phyloP scores from a whole-genome alignment of 2,797 vertebrate genomes.

The Sciaenops ocellatus region DNA sequence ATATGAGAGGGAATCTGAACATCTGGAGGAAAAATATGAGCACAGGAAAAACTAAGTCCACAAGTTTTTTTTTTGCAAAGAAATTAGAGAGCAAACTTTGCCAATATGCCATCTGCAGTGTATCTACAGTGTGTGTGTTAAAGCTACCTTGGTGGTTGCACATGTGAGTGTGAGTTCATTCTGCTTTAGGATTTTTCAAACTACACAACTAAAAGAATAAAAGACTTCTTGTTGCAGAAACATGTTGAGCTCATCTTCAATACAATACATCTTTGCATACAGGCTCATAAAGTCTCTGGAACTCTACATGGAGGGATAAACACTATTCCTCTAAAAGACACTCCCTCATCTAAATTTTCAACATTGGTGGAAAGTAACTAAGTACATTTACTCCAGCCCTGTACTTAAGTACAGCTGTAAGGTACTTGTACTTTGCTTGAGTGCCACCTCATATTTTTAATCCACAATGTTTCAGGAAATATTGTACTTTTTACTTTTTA shows the following conservation, averaged over 20 bases:
- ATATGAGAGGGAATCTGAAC: neutral
- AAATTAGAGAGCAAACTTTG: neutral
- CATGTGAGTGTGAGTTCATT: too few relatives aligned
- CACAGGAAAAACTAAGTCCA: neutral
- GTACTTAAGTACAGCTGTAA: too few relatives aligned
- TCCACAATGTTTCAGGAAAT: neutral
- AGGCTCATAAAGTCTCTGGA: too few relatives aligned
- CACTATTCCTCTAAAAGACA: too few relatives aligned
- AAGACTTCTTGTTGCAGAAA: too few relatives aligned
- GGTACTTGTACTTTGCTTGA: too few relatives aligned
- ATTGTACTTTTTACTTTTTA: neutral
- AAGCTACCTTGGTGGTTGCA: neutral
- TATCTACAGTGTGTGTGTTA: neutral
- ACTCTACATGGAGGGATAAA: too few relatives aligned
- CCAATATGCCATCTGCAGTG: neutral
- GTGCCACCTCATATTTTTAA: neutral
- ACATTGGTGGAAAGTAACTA: too few relatives aligned
- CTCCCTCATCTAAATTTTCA: too few relatives aligned
- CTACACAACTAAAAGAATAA: neutral
- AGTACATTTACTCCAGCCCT: too few relatives aligned
- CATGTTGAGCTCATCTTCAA: too few relatives aligned
- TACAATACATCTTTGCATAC: too few relatives aligned
- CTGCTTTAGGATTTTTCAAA: neutral
- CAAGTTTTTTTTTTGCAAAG: neutral
- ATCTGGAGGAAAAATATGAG: conserved; percentile 8